Evolutionary conservation across 2,888 invertebrate species (phyloP).

Genomic region (Drosophila quasianomalipes): DNA sequence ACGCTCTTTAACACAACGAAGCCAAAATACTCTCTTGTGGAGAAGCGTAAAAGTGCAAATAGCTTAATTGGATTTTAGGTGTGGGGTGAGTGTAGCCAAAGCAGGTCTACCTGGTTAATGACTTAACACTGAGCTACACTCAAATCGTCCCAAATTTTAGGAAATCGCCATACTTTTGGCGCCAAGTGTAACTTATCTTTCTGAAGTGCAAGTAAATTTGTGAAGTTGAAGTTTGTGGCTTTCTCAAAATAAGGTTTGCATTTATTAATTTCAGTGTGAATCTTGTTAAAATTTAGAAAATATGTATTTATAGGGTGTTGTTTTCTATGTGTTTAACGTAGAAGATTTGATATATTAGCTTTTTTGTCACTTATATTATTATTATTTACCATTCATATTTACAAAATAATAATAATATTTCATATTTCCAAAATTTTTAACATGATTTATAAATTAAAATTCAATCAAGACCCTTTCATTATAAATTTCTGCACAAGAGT

Average conservation of each 20-base stretch:
- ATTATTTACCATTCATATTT: not conserved
- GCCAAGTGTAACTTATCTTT: not conserved
- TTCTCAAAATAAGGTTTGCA: not conserved
- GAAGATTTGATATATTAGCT: not conserved
- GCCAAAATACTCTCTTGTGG: not conserved
- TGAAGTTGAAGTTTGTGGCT: accelerated
- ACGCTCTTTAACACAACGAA: not conserved
- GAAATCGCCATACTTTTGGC: not conserved
- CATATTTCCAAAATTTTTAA: not conserved
- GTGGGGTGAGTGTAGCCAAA: not conserved
- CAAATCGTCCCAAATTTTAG: not conserved
- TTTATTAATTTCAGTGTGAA: not conserved
- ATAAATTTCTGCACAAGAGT: not conserved
- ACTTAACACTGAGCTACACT: not conserved
- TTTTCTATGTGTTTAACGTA: not conserved
- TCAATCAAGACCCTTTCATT: too few relatives aligned
- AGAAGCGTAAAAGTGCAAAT: not conserved
- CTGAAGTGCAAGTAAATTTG: not conserved
- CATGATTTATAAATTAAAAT: not conserved
- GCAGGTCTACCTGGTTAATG: not conserved
- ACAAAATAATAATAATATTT: not conserved
- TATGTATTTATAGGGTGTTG: not conserved
- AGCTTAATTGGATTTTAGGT: not conserved
- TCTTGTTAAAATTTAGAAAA: not conserved
- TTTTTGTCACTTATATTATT: not conserved